Base-by-base conservation (phyloP, 2,797 vertebrate genomes). In the Melanotaenia maccullochi region DNA sequence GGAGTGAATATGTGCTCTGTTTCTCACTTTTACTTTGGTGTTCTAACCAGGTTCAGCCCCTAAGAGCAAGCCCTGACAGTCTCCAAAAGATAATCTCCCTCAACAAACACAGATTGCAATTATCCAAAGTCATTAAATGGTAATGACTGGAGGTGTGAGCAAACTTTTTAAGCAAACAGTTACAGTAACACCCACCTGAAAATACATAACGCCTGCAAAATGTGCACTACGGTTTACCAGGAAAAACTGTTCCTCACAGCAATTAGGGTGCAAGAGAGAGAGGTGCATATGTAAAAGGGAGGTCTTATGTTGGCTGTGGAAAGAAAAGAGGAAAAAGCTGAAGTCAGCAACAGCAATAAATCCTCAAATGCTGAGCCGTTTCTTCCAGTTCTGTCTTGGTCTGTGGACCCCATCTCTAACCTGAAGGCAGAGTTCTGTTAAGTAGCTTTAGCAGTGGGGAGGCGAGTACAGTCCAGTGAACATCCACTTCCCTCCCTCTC, bases 331-430 rank as follows among this genome's bases (percentile, higher is more conserved):
- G 49, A 81, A 90, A 86, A 81, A 70, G 88, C 91, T 87, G 86
- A 87, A 90, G 91, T 93, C 91, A 92, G 92, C 90, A 89, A 28
- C 40, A 68, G 90, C 75, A 78, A 92, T 93, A 92, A 91, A 92
- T 93, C 89, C 85, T 83, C 75, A 38, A 82, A 87, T 83, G 89
- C 82, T 84, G 86, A 89, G 85, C 77, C 64, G 82, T 84, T 88
- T 73, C 84, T 88, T 87, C 79, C 84, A 89, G 70, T 73, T 79
- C 73, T 82, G 82, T 89, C 79, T 85, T 68, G 79, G 65, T 90
- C 81, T 87, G 86, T 61, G 81, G 85, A 87, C 84, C 73, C 74
- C 82, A 85, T 89, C 89, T 85, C 78, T 24, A 81, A 83, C 77
- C 63, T 54, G 11, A 72, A 82, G 58, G 82, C 85, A 57, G 74